Conservation (phyloP, 2,888 invertebrate species). For the Lymantria monacha region DNA sequence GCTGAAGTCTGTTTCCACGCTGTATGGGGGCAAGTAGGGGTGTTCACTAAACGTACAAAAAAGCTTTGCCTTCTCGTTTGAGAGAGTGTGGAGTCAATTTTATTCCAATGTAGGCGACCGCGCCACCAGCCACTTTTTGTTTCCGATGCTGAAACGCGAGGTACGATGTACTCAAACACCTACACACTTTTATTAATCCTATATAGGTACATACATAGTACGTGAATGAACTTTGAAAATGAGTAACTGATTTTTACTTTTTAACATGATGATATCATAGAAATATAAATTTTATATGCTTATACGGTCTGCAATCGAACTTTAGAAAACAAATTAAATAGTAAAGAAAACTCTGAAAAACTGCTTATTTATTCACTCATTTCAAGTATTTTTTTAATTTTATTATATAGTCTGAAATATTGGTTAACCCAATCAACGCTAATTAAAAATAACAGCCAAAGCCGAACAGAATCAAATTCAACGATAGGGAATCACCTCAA, state of each 20-base stretch:
- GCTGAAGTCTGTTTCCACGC: conserved; percentile 69
- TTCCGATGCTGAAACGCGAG: conserved; percentile 79
- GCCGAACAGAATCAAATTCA: conserved; percentile 68
- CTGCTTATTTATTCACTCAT: background rate
- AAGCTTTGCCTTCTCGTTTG: conserved; percentile 77
- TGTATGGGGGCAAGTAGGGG: conserved; percentile 54
- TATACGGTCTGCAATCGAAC: background rate
- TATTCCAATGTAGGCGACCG: conserved; percentile 82
- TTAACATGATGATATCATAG: too few species aligned
- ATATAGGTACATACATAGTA: conserved; percentile 26
- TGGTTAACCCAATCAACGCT: conserved; percentile 39
- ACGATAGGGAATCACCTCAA: conserved; percentile 77
- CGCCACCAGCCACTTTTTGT: conserved; percentile 79
- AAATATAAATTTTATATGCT: too few species aligned
- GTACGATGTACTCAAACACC: conserved; percentile 78
- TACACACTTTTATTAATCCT: conserved; percentile 77
- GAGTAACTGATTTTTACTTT: conserved; percentile 21
- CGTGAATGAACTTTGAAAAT: conserved; percentile 23
- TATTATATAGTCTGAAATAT: background rate
- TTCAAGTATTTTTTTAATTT: background rate
- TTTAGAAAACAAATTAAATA: background rate
- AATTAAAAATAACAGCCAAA: conserved; percentile 60
- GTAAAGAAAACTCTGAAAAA: too few species aligned
- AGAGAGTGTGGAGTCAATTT: conserved; percentile 82
- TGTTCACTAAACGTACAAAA: conserved; percentile 67